Evolutionary conservation across 2,888 invertebrate species (phyloP), one percentile per base, ranked within the genome.

Genomic region (Hyppa rectilinea): DNA sequence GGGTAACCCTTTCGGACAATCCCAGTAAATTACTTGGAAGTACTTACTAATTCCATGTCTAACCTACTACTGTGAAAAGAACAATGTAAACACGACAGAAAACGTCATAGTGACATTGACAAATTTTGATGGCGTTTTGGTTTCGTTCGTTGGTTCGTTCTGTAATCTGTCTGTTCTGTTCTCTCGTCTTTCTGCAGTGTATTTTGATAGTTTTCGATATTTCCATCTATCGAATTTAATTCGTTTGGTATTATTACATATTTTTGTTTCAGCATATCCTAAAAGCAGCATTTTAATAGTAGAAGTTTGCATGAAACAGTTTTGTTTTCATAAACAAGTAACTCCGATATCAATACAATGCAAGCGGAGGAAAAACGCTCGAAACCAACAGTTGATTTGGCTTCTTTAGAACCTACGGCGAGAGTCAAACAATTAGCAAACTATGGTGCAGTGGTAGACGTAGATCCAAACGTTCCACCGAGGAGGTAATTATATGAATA

Each of bases 401-500:
- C 93, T 75, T 92, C 94, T 61, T 89, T 97, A 81, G 97, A 97
- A 78, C 97, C 98, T 6, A 96, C 97, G 66, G 96, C 96, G 67
- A 96, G 98, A 77, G 96, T 98, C 38, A 97, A 97, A 89, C 95
- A 96, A 80, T 92, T 98, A 67, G 97, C 97, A 23, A 97, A 97
- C 85, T 96, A 96, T 84, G 97, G 97, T 34, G 97, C 97, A 81
- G 95, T 96, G 81, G 97, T 98, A 49, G 97, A 97, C 75, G 97
- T 98, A 62, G 97, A 98, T 91, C 96, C 96, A 23, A 97, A 97
- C 88, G 97, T 97, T 83, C 97, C 97, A 70, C 97, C 97, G n/a
- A 96, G 96, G 89, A 97, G 98, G 97, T 99, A 97, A 90, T 67
- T 64, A 62, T 47, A 47, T 45, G 38, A 56, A 50, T n/a, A 43